Base-by-base conservation (phyloP, 2,797 vertebrate species). In the Champsocephalus esox region DNA sequence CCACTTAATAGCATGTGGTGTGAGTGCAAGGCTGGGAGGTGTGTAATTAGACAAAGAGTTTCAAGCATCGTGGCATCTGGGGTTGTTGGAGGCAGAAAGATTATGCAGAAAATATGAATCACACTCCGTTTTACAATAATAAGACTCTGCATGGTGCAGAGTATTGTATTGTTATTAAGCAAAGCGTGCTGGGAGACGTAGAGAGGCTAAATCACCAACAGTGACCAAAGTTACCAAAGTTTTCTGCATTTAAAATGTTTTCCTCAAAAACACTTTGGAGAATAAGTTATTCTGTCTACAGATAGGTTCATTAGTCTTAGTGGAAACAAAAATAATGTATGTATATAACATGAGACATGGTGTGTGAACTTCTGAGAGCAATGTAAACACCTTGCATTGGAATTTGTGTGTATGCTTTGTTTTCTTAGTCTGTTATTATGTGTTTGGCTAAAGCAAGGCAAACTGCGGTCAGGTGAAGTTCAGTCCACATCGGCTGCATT, bases 11-110 rank as follows among this genome's bases (percentile, higher is more conserved):
- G 55, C 64, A 63, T n/a, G 5, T n/a, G n/a, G 3, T 66, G 2
- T 38, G 11, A 58, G 51, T 73, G 19, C 54, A 64, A 64, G 5
- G 12, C 49, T 46, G 16, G 4, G 38, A 74, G 45, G 32, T 28
- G 57, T 74, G 12, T 73, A 68, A 81, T 77, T 67, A 78, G 13
- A 79, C 19, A 52, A 48, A 28, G 17, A 48, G 34, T 57, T 28
- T 44, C 19, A 66, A 45, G 45, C 19, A 8, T 0, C 16, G 3
- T 55, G 52, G 43, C 59, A 46, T 57, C 17, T 1, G 16, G 13
- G 49, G 8, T 38, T 61, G 61, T 72, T 34, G 56, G 9, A 55
- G 34, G 32, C 14, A 67, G 32, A 8, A 61, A 50, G 66, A 80
- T 55, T 16, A 65, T 46, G 66, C 19, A 70, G 41, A 67, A 64